Base-by-base conservation (phyloP, 2,888 invertebrate genomes). In the Ditula angustiorana region DNA sequence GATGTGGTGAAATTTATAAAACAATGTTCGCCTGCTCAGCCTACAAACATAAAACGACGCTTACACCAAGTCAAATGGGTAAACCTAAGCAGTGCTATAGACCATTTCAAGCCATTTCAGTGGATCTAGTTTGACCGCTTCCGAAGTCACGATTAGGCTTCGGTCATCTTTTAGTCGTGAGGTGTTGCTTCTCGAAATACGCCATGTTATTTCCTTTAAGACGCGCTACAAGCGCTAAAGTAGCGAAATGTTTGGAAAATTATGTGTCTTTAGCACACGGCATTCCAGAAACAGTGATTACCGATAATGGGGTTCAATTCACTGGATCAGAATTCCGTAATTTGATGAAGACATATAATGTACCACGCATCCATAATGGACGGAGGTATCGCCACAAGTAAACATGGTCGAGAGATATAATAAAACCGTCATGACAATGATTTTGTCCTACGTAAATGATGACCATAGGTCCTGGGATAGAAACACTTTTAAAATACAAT, bases 221-320 rank as follows among this genome's bases (percentile, higher is more conserved):
- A 11, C 55, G 62, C 11, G 68, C 68, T 13, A 62, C 62, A 4
- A 44, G 52, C 1, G 35, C 26, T 11, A 2, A 16, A 2, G 44
- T 68, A 13, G 24, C 30, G 8, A 62, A 65, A 26, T 28, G 46
- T 35, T 8, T 71, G 19, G 68, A 69, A 58, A 58, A 68, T 16
- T 8, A 28, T 24, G 61, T 69, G 5, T 52, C 69, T 21, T 21
- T 70, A 2, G 50, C 53, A 8, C 67, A 70, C 46, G 68, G 70
- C 16, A 47, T 68, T 13, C 70, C 70, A 3, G 41, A 61, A 30
- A 68, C 70, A 1, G 30, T 70, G 7, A 26, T 68, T 21, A 33
- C 49, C 11, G 68, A 67, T 33, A 69, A 66, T 16, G 66, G 63
- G 7, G 37, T 16, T 3, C 68, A 69, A 47, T 63, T 68, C 30